A percentile compares a stretch with the other conserved stretches of the same genome.
Conservation (phyloP, 2,797 vertebrate genomes). For the Petrocephalus sullivani region DNA sequence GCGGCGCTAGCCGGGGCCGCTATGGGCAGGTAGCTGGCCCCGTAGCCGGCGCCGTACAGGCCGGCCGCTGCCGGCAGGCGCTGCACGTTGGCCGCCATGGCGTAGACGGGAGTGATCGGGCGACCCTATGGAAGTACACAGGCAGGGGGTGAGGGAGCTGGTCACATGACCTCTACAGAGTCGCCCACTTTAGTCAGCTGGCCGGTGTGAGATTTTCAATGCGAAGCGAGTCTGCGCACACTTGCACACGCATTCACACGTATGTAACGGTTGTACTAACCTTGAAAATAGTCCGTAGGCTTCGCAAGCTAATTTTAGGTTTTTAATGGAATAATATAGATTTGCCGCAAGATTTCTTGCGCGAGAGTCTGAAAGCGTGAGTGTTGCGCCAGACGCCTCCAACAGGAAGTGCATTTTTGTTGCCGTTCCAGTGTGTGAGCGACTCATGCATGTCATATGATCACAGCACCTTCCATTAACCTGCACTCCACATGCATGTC, state of each 20-base stretch:
- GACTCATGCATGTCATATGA: not conserved
- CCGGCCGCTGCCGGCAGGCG: conserved; percentile 75
- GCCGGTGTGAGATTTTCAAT: not conserved
- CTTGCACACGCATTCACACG: not conserved
- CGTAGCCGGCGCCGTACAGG: conserved; percentile 82
- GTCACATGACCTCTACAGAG: not conserved
- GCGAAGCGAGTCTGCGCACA: not conserved
- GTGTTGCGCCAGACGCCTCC: not conserved
- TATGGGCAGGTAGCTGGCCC: conserved; percentile 67
- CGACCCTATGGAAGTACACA: conserved; percentile 68
- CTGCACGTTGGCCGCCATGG: conserved; percentile 86
- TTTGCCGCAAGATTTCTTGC: not conserved
- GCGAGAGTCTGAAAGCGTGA: not conserved
- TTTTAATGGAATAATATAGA: not conserved
- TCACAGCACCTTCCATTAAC: not conserved
- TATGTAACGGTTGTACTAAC: not conserved
- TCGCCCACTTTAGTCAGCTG: not conserved
- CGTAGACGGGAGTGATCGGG: conserved; percentile 92
- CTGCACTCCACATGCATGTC: not conserved
- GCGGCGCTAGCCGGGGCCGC: conserved; percentile 76
- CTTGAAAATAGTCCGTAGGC: not conserved
- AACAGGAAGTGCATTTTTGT: not conserved
- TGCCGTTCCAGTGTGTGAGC: not conserved
- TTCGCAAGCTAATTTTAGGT: not conserved
- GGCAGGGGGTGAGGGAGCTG: not conserved